Evolutionary conservation across 2,797 vertebrate species (phyloP), one percentile per base, ranked within the genome.

Genomic region (Hafferia zeledoni): DNA sequence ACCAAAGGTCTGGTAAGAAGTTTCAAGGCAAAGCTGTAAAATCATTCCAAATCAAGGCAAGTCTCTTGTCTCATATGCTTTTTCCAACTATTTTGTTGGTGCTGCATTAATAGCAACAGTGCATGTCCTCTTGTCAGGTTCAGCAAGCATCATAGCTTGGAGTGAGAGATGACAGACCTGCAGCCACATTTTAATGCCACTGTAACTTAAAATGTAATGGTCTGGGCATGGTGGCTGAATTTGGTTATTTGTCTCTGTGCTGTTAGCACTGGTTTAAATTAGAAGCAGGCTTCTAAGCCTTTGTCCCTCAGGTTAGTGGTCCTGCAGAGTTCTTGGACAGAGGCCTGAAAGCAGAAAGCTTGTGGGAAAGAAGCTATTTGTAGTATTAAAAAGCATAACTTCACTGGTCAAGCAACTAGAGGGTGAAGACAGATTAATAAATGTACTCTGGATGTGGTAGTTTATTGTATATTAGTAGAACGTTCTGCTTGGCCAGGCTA

Each of bases 381-480:
- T 91, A 88, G n/a, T 63, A 78, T 91, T 84, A 67, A 71, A 93
- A 93, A 87, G 23, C 72, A 37, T 85, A 82, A 60, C 53, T 93
- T 89, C 46, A 69, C 89, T 89, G 90, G 84, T 93, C 94, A 95
- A 89, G 72, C 82, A 85, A 80, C 83, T 76, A 25, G 86, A 79
- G 89, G 65, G 87, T 92, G 95, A 93, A 78, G 90, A 95, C 93
- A 95, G 91, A 78, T 94, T 87, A 92, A 93, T 92, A 93, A 95
- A 94, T 91, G 82, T 78, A 55, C 79, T 87, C 46, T 96, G 85
- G 72, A 93, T 76, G 35, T 90, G 61, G 61, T 91, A 85, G 71
- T 83, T 93, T 64, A 82, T 90, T 83, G 25, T 75, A 14, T 68
- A 31, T 87, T 87, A 77, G 61, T 72, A 44, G 61, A 83, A 50